Base-by-base conservation (phyloP, 2,888 invertebrate genomes). In the Augochlorella aurata region DNA sequence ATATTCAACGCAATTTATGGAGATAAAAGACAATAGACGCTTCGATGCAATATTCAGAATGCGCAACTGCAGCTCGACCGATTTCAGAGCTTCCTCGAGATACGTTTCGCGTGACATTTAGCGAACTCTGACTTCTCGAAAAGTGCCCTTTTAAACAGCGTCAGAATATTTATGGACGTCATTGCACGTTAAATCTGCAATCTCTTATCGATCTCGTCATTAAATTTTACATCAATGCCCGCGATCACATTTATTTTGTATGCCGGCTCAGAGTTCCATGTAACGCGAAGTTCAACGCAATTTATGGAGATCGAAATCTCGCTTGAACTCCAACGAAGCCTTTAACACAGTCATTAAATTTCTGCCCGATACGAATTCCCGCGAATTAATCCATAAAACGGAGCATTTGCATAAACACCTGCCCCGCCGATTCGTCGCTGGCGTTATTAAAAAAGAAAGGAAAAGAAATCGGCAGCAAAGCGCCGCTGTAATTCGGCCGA, bases 341-440 rank as follows among this genome's bases (percentile, higher is more conserved):
- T 58, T 58, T 58, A 58, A 58, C 54, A 58, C 54, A 58, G 54
- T 58, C 54, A 58, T 58, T 58, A 58, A 58, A 58, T 58, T 58
- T 58, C 14, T 58, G 54, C 54, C 21, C 14, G 54, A 24, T 58
- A 58, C 54, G 14, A 58, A 58, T 58, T 21, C 54, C 54, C 54
- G 54, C 54, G 24, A 58, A 58, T 58, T 58, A 21, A 21, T 58
- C 24, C 54, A 58, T 14, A 14, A 14, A 7, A 24, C 14, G 54
- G 21, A 12, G 14, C 24, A 58, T 58, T 58, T 58, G 54, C 54
- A 58, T 58, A 58, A 58, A 58, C 14, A 21, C 21, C 54, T 58
- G 54, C 54, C 54, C 54, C 54, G n/a, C 14, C 54, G 54, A 58
- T 58, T 24, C 24, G 54, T 12, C 10, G 54, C 2, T 58, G 10